Evolutionary conservation across 1,140 invertebrate species (phyloP).

Genomic region (Elysia chlorotica): DNA sequence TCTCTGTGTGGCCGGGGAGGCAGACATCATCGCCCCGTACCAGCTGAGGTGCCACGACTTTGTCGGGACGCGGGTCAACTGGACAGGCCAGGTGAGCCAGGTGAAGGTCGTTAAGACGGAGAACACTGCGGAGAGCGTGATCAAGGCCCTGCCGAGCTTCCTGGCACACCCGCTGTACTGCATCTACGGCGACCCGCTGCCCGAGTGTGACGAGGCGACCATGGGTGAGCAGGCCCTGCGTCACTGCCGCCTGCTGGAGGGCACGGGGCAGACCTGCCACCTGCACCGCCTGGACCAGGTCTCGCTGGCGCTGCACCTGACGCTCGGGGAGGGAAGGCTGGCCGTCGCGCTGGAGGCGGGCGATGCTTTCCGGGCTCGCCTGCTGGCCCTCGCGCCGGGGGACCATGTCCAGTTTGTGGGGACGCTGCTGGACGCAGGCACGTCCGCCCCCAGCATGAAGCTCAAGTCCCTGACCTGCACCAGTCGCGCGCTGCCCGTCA

Average conservation of each 20-base stretch:
- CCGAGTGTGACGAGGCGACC: conserved; percentile 33
- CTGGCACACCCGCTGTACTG: conserved; percentile 43
- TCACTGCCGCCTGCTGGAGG: conserved; percentile 39
- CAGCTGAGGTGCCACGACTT: conserved; percentile 42
- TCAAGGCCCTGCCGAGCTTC: conserved; percentile 43
- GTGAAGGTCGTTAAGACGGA: conserved; percentile 41
- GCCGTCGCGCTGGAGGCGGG: conserved; percentile 35
- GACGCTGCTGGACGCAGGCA: conserved; percentile 34
- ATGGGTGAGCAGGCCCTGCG: conserved; percentile 26
- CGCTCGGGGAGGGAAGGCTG: conserved; percentile 4
- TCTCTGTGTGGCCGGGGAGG: conserved; percentile 31
- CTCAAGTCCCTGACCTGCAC: conserved; percentile 40
- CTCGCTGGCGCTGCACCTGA: conserved; percentile 32
- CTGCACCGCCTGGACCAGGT: conserved; percentile 39
- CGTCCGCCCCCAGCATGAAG: conserved; percentile 31
- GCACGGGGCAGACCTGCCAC: conserved; percentile 38
- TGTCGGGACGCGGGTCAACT: conserved; percentile 40
- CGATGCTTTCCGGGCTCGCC: conserved; percentile 33
- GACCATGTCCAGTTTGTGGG: conserved; percentile 41
- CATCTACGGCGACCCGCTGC: conserved; percentile 44
- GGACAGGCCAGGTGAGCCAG: conserved; percentile 37
- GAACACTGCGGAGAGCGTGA: conserved; percentile 42
- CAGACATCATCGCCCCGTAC: conserved; percentile 22
- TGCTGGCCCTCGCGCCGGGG: conserved; percentile 28
- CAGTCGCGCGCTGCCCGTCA: conserved; percentile 32